Evolutionary conservation across 2,113 vertebrate species (phyloP), one percentile per base, ranked within the genome.

Genomic region (Poicephalus meyeri): DNA sequence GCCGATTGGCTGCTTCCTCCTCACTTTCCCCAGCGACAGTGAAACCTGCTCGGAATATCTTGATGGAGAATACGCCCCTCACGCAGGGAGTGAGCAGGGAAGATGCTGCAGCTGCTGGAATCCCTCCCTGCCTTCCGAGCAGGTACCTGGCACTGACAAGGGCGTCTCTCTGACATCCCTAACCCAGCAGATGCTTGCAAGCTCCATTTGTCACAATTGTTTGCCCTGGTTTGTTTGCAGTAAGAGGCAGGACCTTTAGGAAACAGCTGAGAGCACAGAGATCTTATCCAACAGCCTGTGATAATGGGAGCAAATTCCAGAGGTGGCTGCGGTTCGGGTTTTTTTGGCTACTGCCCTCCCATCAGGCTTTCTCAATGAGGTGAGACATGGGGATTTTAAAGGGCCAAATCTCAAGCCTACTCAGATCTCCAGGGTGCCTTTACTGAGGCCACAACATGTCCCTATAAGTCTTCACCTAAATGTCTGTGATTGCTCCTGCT

Each of bases 1-100:
- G 89, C 93, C 95, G 29, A 92, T 91, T 89, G 95, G 93, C 93
- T 74, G 91, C 81, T 37, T 31, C 70, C 93, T 79, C 78, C 93
- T 70, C 63, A 1, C 94, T 91, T 31, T 77, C 91, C 94, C 95
- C 87, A 87, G 89, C 71, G 91, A 94, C 94, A 96, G 93, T 58
- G 20, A 44, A 82, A 65, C 91, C 93, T 82, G 91, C 94, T 88
- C 6, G 49, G 42, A 81, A 89, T 58, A 81, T 72, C 81, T n/a
- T 1, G 60, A 26, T 18, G 89, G 56, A 52, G 68, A 82, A 84
- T 39, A 53, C 26, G 31, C 71, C 80, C 86, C 80, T 49, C 14
- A 7, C 23, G 1, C 61, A 5, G 64, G n/a, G 33, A 42, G 20
- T 10, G 6, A 25, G 28, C 5, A 7, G 28, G 42, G 42, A 44